A percentile compares a stretch with the other conserved stretches of the same genome.
These are phyloP conservation scores for Oscheius sp. DNA, from an alignment of 2,888 invertebrate genomes.

Conservation along the genomic window DNA sequence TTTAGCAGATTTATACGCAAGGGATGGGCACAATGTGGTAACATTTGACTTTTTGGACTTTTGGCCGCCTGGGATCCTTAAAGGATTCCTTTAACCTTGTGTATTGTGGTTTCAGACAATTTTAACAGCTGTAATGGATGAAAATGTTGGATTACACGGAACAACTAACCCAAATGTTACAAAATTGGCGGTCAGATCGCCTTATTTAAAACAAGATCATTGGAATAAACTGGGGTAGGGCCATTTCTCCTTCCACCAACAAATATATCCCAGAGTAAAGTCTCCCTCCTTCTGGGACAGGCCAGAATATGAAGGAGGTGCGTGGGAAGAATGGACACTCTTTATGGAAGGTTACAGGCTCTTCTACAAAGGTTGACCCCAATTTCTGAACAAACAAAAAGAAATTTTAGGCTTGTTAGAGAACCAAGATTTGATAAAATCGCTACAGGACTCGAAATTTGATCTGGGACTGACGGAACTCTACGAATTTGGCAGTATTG, in stretches of 20 bases:
- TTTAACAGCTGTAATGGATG: background rate
- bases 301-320: conserved; percentile 11
- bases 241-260: background rate
- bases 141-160: background rate
- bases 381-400: background rate
- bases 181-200: background rate
- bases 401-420: conserved; percentile 9
- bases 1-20: conserved; percentile 11
- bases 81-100: no score
- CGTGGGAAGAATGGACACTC: background rate
- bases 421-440: conserved; percentile 1
- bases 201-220: conserved; percentile 3
- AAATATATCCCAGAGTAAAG: conserved; percentile 3
- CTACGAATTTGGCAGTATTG: conserved; percentile 4
- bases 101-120: conserved; percentile 15
- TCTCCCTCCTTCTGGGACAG: conserved; percentile 2
- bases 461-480: conserved; percentile 19
- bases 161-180: background rate
- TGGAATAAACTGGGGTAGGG: background rate
- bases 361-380: background rate
- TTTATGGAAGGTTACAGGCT: background rate
- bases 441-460: conserved; percentile 11
- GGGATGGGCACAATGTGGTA: conserved; percentile 31
- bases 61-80: background rate
- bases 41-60: background rate